Evolutionary conservation across 2,888 invertebrate species (phyloP).

Genomic region (Xanthostigma xanthostigma): DNA sequence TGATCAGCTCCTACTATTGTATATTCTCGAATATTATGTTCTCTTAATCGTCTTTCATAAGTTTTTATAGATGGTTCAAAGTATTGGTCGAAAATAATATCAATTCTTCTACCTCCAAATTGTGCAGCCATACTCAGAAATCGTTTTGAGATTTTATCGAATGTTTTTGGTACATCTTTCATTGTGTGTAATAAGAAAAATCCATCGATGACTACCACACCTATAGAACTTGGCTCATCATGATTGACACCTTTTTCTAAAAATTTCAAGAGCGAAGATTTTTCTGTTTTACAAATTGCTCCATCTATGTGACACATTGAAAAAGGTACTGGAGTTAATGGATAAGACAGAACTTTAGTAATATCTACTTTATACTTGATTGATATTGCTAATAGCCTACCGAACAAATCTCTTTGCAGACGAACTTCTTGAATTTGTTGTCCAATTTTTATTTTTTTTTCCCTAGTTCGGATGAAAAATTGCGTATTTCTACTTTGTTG

Average conservation of each 20-base stretch:
- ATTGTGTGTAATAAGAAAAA: conserved; percentile 15
- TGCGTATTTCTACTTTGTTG: not conserved
- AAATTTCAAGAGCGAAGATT: conserved; percentile 6
- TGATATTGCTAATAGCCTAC: not conserved
- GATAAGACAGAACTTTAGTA: not conserved
- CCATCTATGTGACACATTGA: conserved; percentile 16
- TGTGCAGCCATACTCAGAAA: conserved; percentile 8
- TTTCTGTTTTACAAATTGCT: conserved; percentile 15
- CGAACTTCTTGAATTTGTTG: not conserved
- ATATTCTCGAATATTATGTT: not conserved
- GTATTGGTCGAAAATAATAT: not conserved
- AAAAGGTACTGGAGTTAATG: conserved; percentile 12
- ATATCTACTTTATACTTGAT: not conserved
- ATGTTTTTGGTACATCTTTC: conserved; percentile 12
- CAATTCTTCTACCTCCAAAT: not conserved
- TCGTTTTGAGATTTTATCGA: conserved; percentile 6
- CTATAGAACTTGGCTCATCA: not conserved
- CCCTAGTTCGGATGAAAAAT: not conserved
- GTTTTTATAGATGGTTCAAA: too few relatives aligned
- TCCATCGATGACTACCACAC: conserved; percentile 14
- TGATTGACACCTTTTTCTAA: not conserved
- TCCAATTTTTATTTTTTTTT: not conserved
- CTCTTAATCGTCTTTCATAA: conserved; percentile 8
- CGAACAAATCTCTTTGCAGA: not conserved
- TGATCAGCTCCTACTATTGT: conserved; percentile 7